Evolutionary conservation across 2,797 vertebrate genomes (phyloP).

Genomic region (Cirrhinus molitorella): DNA sequence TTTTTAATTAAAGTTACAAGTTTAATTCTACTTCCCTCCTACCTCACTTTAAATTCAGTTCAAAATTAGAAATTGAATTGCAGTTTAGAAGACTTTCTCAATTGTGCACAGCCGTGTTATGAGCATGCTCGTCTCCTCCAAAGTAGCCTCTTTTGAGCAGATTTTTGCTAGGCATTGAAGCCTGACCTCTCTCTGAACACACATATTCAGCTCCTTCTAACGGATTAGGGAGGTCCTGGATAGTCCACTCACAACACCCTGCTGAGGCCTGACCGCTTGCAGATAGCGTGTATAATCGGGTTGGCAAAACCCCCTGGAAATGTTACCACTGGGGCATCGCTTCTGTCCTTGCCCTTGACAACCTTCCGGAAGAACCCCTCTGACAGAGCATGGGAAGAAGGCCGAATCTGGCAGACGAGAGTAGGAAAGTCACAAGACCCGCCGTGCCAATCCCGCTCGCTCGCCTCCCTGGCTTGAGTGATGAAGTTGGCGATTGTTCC

Average conservation of each 20-base stretch:
- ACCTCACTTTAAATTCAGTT: not conserved
- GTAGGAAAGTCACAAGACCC: constrained; percentile 39
- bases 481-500: constrained; percentile 73
- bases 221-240: constrained; percentile 28
- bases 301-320: constrained; percentile 29
- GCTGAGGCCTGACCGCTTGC: constrained; percentile 12
- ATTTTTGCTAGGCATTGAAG: constrained; percentile 17
- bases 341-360: constrained; percentile 24
- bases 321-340: constrained; percentile 3
- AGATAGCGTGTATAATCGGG: constrained; percentile 30
- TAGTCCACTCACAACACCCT: constrained; percentile 12
- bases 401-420: constrained; percentile 38
- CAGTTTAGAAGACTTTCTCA: not conserved
- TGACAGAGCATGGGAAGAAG: constrained; percentile 43
- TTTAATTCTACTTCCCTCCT: not conserved
- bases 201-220: constrained; percentile 23
- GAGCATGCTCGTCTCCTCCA: not conserved
- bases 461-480: constrained; percentile 71
- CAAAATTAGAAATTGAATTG: not conserved
- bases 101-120: not conserved
- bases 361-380: constrained; percentile 35
- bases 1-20: too few species aligned
- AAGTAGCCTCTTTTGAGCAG: constrained; percentile 18
- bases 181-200: constrained; percentile 33
- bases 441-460: constrained; percentile 42